These are phyloP conservation scores for Drosophila subpulchrella DNA, from an alignment of 1,140 invertebrate genomes.

Conservation along the genomic window DNA sequence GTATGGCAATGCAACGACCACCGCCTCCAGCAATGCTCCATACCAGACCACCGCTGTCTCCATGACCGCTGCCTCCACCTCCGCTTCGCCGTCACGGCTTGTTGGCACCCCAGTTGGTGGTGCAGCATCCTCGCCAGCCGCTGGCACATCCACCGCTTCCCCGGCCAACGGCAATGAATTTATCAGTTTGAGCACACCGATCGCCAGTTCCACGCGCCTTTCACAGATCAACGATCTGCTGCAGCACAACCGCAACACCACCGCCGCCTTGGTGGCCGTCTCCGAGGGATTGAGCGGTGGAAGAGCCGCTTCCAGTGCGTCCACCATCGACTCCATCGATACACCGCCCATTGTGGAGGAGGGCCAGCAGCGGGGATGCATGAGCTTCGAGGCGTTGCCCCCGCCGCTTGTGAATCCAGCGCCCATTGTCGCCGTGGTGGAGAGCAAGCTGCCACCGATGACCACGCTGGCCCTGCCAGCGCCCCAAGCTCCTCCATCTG, in stretches of 20 bases:
- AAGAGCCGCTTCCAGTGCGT: slow-evolving; percentile 20
- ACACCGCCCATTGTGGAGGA: slow-evolving; percentile 76
- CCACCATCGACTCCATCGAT: slow-evolving; percentile 62
- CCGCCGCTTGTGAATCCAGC: slow-evolving; percentile 69
- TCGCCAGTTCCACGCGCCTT: slow-evolving; percentile 73
- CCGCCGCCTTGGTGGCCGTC: slow-evolving; percentile 73
- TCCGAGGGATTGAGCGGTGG: slow-evolving; percentile 55
- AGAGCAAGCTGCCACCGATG: slow-evolving; percentile 41
- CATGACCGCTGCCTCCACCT: slow-evolving; percentile 44
- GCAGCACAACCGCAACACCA: slow-evolving; percentile 80
- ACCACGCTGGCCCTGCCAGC: slow-evolving; percentile 10
- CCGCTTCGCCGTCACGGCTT: slow-evolving; percentile 22
- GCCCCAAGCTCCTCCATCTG: slow-evolving; percentile 7
- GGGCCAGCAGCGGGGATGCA: slow-evolving; percentile 53
- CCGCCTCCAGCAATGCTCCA: slow-evolving; percentile 69
- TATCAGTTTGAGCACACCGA: slow-evolving; percentile 70
- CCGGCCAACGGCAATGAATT: slow-evolving; percentile 52
- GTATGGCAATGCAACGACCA: slow-evolving; percentile 76
- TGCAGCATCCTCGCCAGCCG: slow-evolving; percentile 14
- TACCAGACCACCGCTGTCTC: slow-evolving; percentile 75
- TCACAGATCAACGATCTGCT: slow-evolving; percentile 82
- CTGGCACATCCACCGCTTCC: background rate
- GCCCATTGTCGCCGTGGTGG: slow-evolving; percentile 69
- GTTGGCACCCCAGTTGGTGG: slow-evolving; percentile 24
- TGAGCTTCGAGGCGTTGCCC: slow-evolving; percentile 69